Evolutionary conservation across 2,888 invertebrate genomes (phyloP).

Genomic region (Taphrorychus bicolor): DNA sequence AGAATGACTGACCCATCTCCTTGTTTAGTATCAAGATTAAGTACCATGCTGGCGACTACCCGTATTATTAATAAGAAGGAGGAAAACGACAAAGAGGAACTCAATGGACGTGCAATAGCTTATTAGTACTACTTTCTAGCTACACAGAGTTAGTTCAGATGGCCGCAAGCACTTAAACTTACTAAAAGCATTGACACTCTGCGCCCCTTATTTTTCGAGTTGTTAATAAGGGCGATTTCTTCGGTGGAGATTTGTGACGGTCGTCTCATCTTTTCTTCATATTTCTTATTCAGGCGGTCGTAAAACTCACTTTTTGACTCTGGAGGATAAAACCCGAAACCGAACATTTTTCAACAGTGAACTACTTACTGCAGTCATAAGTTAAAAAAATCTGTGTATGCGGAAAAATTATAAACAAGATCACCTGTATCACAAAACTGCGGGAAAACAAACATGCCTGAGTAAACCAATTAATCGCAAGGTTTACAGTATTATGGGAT

Average conservation of each 20-base stretch:
- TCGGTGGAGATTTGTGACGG: neutral
- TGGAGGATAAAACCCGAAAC: conserved; percentile 21
- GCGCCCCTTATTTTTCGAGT: conserved; percentile 29
- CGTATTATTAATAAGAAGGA: conserved; percentile 15
- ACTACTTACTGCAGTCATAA: neutral
- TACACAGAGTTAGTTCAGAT: too few relatives aligned
- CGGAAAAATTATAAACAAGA: neutral
- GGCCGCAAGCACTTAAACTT: too few relatives aligned
- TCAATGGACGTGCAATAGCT: conserved; percentile 11
- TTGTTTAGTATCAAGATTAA: conserved; percentile 27
- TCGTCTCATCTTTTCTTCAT: conserved; percentile 12
- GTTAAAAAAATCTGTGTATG: neutral
- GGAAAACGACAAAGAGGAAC: conserved; percentile 9
- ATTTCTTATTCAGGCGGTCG: conserved; percentile 26
- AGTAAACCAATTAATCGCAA: neutral
- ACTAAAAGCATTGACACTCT: conserved; percentile 38
- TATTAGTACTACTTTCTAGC: conserved; percentile 11
- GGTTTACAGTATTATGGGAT: neutral
- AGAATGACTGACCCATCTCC: conserved; percentile 38
- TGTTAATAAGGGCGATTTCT: conserved; percentile 13
- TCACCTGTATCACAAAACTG: neutral
- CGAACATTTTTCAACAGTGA: conserved; percentile 28
- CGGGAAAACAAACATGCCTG: neutral
- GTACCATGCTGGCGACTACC: conserved; percentile 13
- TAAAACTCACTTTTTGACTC: conserved; percentile 30